Evolutionary conservation across 2,113 vertebrate species (phyloP).

Genomic region (Hypocryptadius cinnamomeus): DNA sequence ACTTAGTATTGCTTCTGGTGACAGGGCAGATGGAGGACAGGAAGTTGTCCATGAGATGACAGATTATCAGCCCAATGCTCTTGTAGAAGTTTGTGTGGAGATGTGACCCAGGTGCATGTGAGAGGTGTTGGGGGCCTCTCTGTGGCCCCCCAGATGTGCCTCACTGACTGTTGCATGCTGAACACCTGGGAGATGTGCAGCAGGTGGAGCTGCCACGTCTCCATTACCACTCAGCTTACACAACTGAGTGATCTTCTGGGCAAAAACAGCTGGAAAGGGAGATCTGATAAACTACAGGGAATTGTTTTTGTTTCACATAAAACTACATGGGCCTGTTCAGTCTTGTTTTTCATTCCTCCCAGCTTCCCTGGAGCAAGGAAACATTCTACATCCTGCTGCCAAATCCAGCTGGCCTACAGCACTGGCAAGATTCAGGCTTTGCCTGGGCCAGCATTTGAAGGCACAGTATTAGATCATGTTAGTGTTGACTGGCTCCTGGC

Average conservation of each 20-base stretch:
- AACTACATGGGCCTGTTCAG: neutral
- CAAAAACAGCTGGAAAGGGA: neutral
- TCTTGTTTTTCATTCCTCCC: neutral
- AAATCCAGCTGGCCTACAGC: neutral
- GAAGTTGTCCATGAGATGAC: neutral
- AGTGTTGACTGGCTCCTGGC: neutral
- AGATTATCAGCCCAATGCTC: neutral
- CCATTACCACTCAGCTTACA: rapidly evolving
- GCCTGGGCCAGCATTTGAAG: neutral
- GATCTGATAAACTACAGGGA: neutral
- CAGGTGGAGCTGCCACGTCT: neutral
- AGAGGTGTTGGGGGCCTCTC: neutral
- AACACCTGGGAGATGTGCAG: neutral
- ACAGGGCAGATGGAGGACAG: neutral
- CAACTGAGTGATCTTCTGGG: neutral
- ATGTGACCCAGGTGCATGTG: neutral
- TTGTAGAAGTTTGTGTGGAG: neutral
- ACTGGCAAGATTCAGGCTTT: neutral
- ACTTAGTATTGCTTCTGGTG: neutral
- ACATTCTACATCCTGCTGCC: neutral
- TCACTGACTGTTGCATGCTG: neutral
- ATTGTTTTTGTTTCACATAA: neutral
- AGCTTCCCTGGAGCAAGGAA: constrained; percentile 3
- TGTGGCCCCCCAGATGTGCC: neutral
- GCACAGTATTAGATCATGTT: neutral